Percentiles rank a stretch among this genome's conserved stretches.
phyloP scores from a whole-genome alignment of 2,113 vertebrate genomes.

The Pelecanus crispus region DNA sequence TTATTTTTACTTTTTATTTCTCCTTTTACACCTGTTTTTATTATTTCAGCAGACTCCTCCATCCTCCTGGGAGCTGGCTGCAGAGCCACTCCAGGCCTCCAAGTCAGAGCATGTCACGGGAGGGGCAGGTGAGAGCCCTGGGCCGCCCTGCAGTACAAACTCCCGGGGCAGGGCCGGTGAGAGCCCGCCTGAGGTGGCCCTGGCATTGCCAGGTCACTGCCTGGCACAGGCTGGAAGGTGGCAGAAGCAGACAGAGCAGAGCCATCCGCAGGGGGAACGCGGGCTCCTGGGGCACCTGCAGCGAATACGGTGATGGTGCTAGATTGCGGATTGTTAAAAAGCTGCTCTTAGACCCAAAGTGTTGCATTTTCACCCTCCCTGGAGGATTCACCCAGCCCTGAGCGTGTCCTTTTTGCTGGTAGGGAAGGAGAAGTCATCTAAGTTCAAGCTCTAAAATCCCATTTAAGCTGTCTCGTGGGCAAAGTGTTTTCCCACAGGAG shows the following conservation, averaged over 20 bases:
- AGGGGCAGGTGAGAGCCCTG: neutral
- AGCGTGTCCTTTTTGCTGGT: neutral
- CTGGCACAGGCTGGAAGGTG: neutral
- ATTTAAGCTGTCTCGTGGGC: neutral
- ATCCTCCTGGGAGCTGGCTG: neutral
- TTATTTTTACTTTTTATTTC: neutral
- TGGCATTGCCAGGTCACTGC: neutral
- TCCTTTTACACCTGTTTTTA: neutral
- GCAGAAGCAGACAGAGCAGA: neutral
- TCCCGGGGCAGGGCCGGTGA: accelerated
- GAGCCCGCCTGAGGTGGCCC: neutral
- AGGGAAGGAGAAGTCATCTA: neutral
- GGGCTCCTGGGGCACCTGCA: neutral
- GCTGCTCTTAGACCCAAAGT: neutral
- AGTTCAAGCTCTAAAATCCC: neutral
- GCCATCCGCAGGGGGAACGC: accelerated
- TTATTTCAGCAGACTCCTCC: neutral
- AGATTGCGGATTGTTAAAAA: neutral
- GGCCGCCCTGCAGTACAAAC: neutral
- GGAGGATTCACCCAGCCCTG: neutral
- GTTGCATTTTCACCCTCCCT: neutral
- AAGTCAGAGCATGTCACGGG: neutral
- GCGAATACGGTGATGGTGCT: neutral
- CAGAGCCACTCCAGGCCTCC: neutral
- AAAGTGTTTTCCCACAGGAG: neutral